A percentile compares a stretch with the other conserved stretches of the same genome.
Conservation (phyloP, 2,113 vertebrate species). For the Peromyscus leucopus region DNA sequence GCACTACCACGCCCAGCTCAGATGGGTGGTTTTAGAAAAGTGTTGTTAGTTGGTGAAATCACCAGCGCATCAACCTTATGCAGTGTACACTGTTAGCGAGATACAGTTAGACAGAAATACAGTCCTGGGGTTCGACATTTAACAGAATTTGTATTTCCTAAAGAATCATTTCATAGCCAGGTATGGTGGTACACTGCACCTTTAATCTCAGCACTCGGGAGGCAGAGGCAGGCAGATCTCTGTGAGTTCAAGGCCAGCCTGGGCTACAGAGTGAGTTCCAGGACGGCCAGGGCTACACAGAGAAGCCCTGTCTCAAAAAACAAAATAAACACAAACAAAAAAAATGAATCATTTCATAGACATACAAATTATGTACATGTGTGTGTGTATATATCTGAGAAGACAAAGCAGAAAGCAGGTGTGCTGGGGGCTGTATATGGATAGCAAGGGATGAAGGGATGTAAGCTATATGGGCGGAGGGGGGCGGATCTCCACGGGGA, state of each 20-base stretch:
- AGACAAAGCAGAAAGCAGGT: neutral
- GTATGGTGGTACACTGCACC: neutral
- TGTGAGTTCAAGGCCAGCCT: neutral
- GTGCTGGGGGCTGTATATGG: neutral
- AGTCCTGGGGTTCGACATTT: neutral
- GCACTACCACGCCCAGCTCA: neutral
- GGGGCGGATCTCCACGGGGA: neutral
- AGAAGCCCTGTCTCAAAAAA: neutral
- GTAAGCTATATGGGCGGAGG: neutral
- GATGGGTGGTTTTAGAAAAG: constrained; percentile 12
- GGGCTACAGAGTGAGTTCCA: neutral
- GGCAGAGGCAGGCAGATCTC: neutral
- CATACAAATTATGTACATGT: neutral
- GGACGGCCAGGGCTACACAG: neutral
- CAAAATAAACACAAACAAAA: neutral
- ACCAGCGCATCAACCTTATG: neutral
- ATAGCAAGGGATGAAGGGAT: neutral
- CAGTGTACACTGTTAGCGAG: neutral
- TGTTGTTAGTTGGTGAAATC: constrained; percentile 25
- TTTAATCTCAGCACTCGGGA: neutral
- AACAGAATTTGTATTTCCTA: constrained; percentile 47
- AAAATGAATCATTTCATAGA: neutral
- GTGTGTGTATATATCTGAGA: neutral
- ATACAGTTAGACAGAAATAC: neutral
- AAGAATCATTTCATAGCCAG: neutral